Conservation (phyloP, 2,888 invertebrate species). For the Creontiades dilutus region DNA sequence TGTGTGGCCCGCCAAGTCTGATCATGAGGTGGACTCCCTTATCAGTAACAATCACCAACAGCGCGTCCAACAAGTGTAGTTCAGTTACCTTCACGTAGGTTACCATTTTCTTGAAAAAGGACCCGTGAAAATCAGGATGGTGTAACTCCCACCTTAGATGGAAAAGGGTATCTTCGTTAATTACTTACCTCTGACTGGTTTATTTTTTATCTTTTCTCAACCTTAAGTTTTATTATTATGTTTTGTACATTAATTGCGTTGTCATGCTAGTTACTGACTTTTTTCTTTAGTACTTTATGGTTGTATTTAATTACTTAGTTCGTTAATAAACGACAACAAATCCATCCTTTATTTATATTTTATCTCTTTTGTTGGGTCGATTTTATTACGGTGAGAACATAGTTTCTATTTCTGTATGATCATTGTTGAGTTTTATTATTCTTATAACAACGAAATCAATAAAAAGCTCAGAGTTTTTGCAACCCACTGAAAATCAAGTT, state of each 20-base stretch:
- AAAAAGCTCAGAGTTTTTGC: too few relatives aligned
- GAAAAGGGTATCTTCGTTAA: background rate
- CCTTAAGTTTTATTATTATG: background rate
- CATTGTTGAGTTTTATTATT: background rate
- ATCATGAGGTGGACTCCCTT: slow-evolving; percentile 79
- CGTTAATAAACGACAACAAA: background rate
- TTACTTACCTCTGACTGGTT: background rate
- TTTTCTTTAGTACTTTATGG: background rate
- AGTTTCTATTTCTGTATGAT: background rate
- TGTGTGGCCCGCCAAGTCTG: slow-evolving; percentile 89
- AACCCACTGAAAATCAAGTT: too few relatives aligned
- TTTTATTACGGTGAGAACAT: background rate
- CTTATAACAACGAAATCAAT: background rate
- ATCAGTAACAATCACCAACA: slow-evolving; percentile 81
- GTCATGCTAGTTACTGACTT: slow-evolving; percentile 1
- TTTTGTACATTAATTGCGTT: background rate
- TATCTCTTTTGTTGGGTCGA: background rate
- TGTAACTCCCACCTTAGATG: slow-evolving; percentile 1
- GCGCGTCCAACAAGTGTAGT: slow-evolving; percentile 79
- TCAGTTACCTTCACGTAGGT: background rate
- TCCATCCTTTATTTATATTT: slow-evolving; percentile 16
- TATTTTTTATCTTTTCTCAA: background rate
- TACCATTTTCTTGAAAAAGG: slow-evolving; percentile 28
- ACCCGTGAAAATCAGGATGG: background rate
- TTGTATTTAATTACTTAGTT: slow-evolving; percentile 6